Evolutionary conservation across 2,888 invertebrate species (phyloP).

Genomic region (Eupeodes luniger): DNA sequence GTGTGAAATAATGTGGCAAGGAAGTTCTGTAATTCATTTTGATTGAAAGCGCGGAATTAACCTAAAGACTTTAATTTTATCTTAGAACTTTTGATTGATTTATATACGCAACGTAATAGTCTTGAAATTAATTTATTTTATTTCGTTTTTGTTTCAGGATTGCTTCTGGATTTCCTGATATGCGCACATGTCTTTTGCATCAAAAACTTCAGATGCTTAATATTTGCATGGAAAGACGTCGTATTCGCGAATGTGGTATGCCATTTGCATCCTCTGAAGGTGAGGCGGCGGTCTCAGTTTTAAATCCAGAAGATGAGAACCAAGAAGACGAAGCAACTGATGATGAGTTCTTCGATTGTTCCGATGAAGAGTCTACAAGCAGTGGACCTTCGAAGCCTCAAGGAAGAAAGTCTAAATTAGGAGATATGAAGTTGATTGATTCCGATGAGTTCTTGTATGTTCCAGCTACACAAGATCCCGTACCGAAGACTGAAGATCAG

Average conservation of each 20-base stretch:
- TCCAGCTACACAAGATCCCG: conserved; percentile 95
- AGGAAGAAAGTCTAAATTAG: conserved; percentile 89
- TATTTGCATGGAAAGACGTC: conserved; percentile 89
- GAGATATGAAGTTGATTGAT: conserved; percentile 88
- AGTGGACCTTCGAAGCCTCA: conserved; percentile 87
- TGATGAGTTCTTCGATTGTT: conserved; percentile 93
- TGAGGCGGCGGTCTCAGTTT: neutral
- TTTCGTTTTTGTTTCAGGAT: conserved; percentile 85
- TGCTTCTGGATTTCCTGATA: conserved; percentile 92
- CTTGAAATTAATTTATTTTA: conserved; percentile 42
- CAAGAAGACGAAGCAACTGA: conserved; percentile 81
- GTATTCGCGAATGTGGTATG: conserved; percentile 85
- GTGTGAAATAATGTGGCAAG: conserved; percentile 27
- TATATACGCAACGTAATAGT: conserved; percentile 2
- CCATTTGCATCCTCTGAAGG: conserved; percentile 70
- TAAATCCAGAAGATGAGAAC: conserved; percentile 38
- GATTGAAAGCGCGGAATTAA: conserved; percentile 42
- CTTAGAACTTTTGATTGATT: conserved; percentile 59
- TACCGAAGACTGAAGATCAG: conserved; percentile 98
- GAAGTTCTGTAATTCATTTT: conserved; percentile 65
- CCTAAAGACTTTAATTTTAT: conserved; percentile 53
- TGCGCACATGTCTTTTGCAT: conserved; percentile 94
- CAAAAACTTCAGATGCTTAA: conserved; percentile 97
- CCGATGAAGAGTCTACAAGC: conserved; percentile 84
- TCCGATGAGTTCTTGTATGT: conserved; percentile 90